A percentile compares a stretch with the other conserved stretches of the same genome.
phyloP scores from a whole-genome alignment of 2,113 vertebrate species.

The Ceyx margarethae region DNA sequence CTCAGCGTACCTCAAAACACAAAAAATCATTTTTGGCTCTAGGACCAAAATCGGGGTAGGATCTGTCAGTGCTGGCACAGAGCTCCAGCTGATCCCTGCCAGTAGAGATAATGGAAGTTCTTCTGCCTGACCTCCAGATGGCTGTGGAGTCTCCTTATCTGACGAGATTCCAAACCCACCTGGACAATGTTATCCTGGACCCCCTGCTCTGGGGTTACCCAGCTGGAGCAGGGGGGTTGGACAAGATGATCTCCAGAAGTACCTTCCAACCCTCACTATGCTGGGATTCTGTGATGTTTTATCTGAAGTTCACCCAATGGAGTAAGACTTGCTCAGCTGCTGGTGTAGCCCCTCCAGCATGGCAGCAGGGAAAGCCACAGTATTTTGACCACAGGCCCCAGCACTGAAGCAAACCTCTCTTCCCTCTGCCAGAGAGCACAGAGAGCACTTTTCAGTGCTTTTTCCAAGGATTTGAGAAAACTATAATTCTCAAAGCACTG shows the following conservation, averaged over 20 bases:
- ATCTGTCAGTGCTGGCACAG: not conserved
- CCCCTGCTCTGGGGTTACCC: not conserved
- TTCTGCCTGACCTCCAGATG: not conserved
- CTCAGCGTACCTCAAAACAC: not conserved
- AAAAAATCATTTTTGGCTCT: not conserved
- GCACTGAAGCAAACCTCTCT: not conserved
- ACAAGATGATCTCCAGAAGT: not conserved
- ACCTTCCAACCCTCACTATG: not conserved
- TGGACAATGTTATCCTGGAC: not conserved
- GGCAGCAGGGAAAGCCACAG: not conserved
- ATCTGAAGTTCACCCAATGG: not conserved
- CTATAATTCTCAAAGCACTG: rapidly evolving
- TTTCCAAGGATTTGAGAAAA: not conserved
- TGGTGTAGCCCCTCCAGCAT: not conserved
- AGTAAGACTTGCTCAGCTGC: not conserved
- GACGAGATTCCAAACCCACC: not conserved
- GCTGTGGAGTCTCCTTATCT: not conserved
- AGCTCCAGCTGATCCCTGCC: not conserved
- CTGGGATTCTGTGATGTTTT: not conserved
- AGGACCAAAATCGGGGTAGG: not conserved
- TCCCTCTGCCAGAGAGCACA: not conserved
- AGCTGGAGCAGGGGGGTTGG: not conserved
- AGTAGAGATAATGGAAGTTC: rapidly evolving
- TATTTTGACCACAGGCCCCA: rapidly evolving
- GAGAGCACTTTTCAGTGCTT: not conserved